Evolutionary conservation across 2,797 vertebrate species (phyloP), one percentile per base, ranked within the genome.

Genomic region (Myripristis jacobus): DNA sequence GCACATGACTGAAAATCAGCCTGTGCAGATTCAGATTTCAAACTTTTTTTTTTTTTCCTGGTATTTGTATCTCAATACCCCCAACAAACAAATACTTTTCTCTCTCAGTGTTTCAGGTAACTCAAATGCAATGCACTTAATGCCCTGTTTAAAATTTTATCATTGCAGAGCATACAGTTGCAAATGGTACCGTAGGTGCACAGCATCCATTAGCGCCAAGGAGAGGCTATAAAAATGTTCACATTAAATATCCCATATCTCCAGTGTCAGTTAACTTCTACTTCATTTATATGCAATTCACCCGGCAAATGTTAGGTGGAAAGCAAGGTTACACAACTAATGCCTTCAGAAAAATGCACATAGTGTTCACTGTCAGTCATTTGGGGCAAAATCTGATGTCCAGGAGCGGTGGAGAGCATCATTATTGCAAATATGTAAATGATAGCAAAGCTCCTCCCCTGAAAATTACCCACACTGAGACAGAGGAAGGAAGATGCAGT

Each of bases 391-490:
- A 63, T 66, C 46, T 18, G n/a, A 54, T 55, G 47, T 62, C 36
- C 22, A 36, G 51, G 48, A 22, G 18, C 48, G 12, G 10, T 11
- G 27, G 15, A 22, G 15, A 44, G 61, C 66, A 44, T 74, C 47
- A 73, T 82, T 72, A 78, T 46, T 44, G 48, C 24, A 18, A 24
- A 12, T 9, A n/a, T 36, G 61, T 22, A 61, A 70, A 70, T 67
- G 46, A 58, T 36, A 48, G 60, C 31, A 74, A 73, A 67, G 27
- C 13, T 18, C 47, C 58, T 38, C 58, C 54, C 12, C 10, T 65
- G 36, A 79, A 69, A 73, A 73, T 70, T 19, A 56, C 61, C 36
- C 59, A 27, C 22, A 11, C 38, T 61, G 64, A 47, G 59, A 52
- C 2, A 62, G 34, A 44, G 46, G 46, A 34, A 3, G 50, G 73